These are phyloP conservation scores for Lepus timidus DNA, from an alignment of 2,113 vertebrate genomes.

Conservation along the genomic window DNA sequence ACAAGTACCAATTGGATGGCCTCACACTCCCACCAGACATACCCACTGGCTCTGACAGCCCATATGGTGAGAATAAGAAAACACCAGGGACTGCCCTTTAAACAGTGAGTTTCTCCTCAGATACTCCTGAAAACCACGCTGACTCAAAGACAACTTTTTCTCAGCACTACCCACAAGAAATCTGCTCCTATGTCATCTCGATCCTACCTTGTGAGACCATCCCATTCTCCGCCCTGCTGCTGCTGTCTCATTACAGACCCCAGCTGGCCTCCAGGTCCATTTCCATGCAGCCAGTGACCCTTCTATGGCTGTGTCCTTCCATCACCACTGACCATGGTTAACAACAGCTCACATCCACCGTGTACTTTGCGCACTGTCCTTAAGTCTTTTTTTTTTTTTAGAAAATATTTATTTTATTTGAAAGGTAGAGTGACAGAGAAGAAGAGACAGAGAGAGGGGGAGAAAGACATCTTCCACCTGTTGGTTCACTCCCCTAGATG, in stretches of 20 bases:
- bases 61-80: slow-evolving; percentile 25
- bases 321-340: background rate
- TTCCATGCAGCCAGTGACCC: background rate
- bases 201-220: background rate
- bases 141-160: background rate
- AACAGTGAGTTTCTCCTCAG: background rate
- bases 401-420: no score
- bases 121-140: background rate
- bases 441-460: no score
- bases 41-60: background rate
- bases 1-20: background rate
- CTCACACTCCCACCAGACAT: background rate
- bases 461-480: no score
- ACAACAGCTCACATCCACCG: background rate
- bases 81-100: background rate
- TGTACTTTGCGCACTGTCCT: background rate
- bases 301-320: background rate
- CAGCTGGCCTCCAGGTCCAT: background rate
- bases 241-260: background rate
- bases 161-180: slow-evolving; percentile 9
- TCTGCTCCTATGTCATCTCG: background rate
- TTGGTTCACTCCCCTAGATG: no score
- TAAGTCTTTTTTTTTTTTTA: background rate
- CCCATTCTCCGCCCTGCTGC: background rate
- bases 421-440: no score